Evolutionary conservation across 2,888 invertebrate species (phyloP).

Genomic region (Trachelus tabidus): DNA sequence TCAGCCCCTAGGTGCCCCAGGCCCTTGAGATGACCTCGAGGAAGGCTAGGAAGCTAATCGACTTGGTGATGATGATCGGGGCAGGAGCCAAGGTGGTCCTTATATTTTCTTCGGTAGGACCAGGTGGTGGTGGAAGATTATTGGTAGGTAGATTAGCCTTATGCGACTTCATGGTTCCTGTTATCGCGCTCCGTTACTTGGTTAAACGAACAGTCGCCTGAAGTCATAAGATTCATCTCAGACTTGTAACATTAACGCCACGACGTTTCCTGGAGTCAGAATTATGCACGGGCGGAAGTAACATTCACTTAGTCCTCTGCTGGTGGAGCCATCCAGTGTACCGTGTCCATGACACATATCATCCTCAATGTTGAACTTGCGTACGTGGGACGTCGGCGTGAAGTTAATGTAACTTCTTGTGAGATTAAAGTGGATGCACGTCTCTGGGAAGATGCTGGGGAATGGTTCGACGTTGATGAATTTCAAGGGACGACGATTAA

Average conservation of each 20-base stretch:
- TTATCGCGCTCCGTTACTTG: not conserved
- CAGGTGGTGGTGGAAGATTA: not conserved
- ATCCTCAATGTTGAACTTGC: constrained; percentile 55
- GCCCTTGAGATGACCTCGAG: not conserved
- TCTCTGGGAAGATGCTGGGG: not conserved
- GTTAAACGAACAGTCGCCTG: not conserved
- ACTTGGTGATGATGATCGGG: not conserved
- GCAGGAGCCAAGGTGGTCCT: not conserved
- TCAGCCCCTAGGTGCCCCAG: not conserved
- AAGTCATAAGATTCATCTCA: not conserved
- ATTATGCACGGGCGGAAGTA: constrained; percentile 61
- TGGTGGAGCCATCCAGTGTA: constrained; percentile 44
- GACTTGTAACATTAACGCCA: constrained; percentile 46
- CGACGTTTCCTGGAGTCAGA: constrained; percentile 49
- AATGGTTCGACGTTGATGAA: not conserved
- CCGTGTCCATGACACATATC: constrained; percentile 64
- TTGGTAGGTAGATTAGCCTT: not conserved
- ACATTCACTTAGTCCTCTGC: constrained; percentile 54
- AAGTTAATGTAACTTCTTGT: not conserved
- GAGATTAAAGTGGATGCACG: not conserved
- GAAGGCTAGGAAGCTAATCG: not conserved
- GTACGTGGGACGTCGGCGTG: not conserved
- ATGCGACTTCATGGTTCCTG: not conserved
- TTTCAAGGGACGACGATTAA: not conserved
- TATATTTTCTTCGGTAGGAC: not conserved